These are phyloP conservation scores for Poecilobothrus nobilitatus DNA, from an alignment of 2,888 invertebrate genomes.

Conservation along the genomic window DNA sequence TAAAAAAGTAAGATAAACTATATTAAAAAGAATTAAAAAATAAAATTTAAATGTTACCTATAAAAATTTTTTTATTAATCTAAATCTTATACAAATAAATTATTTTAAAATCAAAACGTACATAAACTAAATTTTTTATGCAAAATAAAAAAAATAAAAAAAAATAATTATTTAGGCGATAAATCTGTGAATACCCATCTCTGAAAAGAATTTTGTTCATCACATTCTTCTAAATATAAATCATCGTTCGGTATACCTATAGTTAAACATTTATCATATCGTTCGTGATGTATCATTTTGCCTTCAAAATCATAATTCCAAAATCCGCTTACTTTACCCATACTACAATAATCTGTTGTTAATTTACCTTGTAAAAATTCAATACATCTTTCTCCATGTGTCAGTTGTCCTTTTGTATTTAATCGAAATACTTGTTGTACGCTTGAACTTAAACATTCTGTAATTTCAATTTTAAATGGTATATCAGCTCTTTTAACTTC, in stretches of 20 bases:
- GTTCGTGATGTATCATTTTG: neutral
- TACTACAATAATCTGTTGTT: neutral
- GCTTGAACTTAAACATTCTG: constrained; percentile 18
- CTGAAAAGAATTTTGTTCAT: neutral
- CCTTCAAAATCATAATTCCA: neutral
- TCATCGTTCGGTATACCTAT: neutral
- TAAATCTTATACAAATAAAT: too few species aligned
- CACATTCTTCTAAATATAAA: neutral
- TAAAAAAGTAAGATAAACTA: too few species aligned
- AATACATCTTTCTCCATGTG: neutral
- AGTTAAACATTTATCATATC: neutral
- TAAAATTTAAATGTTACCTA: too few species aligned
- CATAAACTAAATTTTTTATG: neutral
- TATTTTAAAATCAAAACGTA: too few species aligned
- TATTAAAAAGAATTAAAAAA: too few species aligned
- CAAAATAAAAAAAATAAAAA: neutral
- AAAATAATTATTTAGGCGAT: neutral
- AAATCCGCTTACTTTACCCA: neutral
- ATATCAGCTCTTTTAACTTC: constrained; percentile 37
- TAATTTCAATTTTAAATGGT: constrained; percentile 19
- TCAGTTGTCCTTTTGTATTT: neutral
- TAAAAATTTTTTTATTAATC: too few species aligned
- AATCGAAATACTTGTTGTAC: constrained; percentile 18
- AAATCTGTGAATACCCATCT: neutral
- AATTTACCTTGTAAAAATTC: neutral